Conservation (phyloP, 2,113 vertebrate species). For the Lophochroa leadbeateri region DNA sequence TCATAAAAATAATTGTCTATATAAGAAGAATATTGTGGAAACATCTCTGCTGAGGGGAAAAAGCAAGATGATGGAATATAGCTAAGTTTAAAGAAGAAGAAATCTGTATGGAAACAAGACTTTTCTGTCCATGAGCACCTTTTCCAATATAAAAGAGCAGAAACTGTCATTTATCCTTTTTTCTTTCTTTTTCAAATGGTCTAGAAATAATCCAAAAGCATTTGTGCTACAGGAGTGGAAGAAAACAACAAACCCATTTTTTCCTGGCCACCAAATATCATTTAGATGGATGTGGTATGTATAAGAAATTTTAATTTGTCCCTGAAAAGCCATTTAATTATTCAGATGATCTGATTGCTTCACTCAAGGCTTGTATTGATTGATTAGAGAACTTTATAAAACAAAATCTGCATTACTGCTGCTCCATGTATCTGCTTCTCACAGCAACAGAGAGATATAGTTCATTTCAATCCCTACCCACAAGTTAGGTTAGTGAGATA, state of each 20-base stretch:
- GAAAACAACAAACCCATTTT: not conserved
- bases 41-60: not conserved
- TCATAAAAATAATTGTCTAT: not conserved
- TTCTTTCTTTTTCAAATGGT: not conserved
- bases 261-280: not conserved
- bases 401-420: constrained; percentile 43
- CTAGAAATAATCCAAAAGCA: not conserved
- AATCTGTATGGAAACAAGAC: not conserved
- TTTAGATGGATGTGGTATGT: not conserved
- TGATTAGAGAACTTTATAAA: constrained; percentile 52
- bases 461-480: constrained; percentile 2
- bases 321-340: constrained; percentile 67
- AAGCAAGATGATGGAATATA: not conserved
- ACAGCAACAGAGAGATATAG: not conserved
- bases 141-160: not conserved
- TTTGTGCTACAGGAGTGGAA: not conserved
- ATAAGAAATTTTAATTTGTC: constrained; percentile 49
- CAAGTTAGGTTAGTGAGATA: constrained; percentile 38
- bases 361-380: constrained; percentile 42
- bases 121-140: not conserved
- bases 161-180: not conserved
- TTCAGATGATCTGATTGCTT: constrained; percentile 51
- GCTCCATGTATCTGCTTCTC: not conserved
- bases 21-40: not conserved
- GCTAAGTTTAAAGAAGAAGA: not conserved